Evolutionary conservation across 2,888 invertebrate species (phyloP), one percentile per base, ranked within the genome.

Genomic region (Zaprionus lineosus): DNA sequence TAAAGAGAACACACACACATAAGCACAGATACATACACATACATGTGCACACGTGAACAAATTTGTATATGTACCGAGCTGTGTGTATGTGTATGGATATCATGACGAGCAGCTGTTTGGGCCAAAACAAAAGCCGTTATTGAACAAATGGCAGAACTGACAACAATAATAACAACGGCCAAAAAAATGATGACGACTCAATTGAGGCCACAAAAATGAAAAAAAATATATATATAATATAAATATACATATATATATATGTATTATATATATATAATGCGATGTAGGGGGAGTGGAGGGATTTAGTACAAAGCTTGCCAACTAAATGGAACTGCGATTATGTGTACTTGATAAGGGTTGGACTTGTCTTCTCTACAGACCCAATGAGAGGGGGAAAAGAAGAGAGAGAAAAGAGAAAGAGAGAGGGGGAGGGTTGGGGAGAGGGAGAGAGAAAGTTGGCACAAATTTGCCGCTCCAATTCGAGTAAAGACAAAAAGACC

Each of bases 41-140:
- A n/a, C n/a, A n/a, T n/a, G n/a, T n/a, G n/a, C n/a, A n/a, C n/a
- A n/a, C n/a, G n/a, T n/a, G n/a, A n/a, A n/a, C n/a, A n/a, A n/a
- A n/a, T n/a, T n/a, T n/a, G n/a, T 15, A 33, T 8, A 37, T 33
- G 26, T 46, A 31, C 28, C 26, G 24, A 44, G 39, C n/a, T n/a
- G n/a, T 37, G 24, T 40, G 24, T 21, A 28, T 6, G 28, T 28
- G 2, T 28, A 9, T 43, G 48, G 33, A 53, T 72, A 40, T 77
- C 61, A 75, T 78, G 79, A 53, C 71, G 48, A 70, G 55, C 83
- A 75, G 83, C 83, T 83, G 79, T 83, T 83, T 63, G 55, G 57
- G 55, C 47, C 39, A 53, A 68, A 70, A 72, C 74, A 82, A 74
- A 72, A 57, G 74, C 62, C 43, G 50, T 60, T 59, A 69, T 57